Percentiles rank a stretch among this genome's conserved stretches.
Evolutionary conservation across 2,113 vertebrate genomes (phyloP).

Genomic region (Gymnobelideus leadbeateri): DNA sequence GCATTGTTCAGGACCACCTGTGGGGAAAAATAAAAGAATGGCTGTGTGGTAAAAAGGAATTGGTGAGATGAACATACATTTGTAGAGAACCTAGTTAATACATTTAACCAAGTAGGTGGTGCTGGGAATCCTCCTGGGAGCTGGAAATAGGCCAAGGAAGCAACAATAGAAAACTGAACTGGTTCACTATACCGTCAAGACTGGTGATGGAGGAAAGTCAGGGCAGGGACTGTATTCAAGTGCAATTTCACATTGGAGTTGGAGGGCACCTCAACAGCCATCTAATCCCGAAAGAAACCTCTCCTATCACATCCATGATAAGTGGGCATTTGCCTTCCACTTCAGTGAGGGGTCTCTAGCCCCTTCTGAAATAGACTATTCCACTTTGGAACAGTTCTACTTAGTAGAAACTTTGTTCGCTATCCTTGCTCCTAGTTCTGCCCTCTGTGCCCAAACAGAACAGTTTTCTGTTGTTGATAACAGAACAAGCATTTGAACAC

Average conservation of each 20-base stretch:
- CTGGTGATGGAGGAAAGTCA: neutral
- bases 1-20: no score
- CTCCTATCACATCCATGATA: neutral
- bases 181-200: neutral
- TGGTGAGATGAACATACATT: no score
- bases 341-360: slow-evolving; percentile 58
- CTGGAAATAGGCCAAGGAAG: no score
- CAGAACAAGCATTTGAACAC: neutral
- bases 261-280: neutral
- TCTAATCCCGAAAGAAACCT: neutral
- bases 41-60: no score
- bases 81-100: no score
- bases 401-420: neutral
- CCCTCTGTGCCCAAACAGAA: neutral
- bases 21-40: no score
- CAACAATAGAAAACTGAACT: neutral
- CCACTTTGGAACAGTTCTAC: slow-evolving; percentile 16
- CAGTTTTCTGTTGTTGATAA: neutral
- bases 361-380: slow-evolving; percentile 26
- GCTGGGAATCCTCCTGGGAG: no score
- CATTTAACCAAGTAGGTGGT: no score
- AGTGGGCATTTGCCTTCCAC: neutral
- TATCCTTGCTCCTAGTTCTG: neutral
- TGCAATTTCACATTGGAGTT: neutral
- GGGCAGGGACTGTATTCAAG: neutral